Percentiles rank a stretch among this genome's conserved stretches.
These are phyloP conservation scores for Cepphus grylle DNA, from an alignment of 2,113 vertebrate genomes.

Conservation along the genomic window DNA sequence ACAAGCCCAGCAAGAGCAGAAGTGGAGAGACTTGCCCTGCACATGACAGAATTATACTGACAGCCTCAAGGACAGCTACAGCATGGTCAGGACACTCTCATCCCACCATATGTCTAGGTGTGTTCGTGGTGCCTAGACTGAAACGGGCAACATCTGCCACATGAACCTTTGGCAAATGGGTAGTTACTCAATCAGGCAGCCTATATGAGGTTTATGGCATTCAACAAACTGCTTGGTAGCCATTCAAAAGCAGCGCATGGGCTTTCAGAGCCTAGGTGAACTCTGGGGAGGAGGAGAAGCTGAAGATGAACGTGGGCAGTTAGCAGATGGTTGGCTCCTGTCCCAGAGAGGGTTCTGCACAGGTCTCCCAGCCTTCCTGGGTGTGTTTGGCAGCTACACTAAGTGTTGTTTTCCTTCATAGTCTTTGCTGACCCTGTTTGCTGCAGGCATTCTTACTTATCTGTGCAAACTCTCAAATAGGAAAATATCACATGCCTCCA, in stretches of 20 bases:
- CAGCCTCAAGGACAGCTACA: neutral
- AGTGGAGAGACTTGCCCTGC: neutral
- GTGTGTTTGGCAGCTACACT: neutral
- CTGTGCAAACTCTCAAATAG: neutral
- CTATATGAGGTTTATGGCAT: neutral
- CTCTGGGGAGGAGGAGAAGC: neutral
- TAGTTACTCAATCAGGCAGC: neutral
- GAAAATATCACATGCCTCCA: neutral
- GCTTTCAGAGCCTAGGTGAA: neutral
- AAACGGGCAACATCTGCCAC: fast-evolving
- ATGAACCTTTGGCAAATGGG: neutral
- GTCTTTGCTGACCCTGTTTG: neutral
- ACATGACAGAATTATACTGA: neutral
- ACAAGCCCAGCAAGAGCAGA: neutral
- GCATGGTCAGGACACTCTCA: neutral
- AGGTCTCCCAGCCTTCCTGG: neutral
- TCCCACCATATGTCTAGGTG: neutral
- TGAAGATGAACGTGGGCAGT: neutral
- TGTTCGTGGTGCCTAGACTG: neutral
- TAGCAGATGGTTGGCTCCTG: neutral
- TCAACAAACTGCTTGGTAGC: neutral
- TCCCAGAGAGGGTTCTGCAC: neutral
- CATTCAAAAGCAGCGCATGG: neutral
- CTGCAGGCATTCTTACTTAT: neutral
- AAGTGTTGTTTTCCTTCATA: neutral